Base-by-base conservation (phyloP, 2,888 invertebrate genomes). In the Leucania comma region DNA sequence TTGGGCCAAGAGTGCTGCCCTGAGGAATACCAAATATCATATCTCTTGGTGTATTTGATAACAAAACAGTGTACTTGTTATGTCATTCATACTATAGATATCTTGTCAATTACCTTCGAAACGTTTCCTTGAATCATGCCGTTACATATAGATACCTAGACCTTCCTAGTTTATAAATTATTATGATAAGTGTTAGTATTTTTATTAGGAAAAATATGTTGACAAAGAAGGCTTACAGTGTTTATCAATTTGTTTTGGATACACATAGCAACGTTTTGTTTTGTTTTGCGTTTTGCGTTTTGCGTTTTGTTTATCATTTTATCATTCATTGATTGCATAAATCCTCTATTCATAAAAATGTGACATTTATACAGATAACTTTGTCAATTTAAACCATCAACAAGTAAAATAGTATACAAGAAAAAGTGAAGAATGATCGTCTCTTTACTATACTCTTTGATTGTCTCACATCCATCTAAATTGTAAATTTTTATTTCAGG, bases 401-500 rank as follows among this genome's bases (percentile, higher is more conserved):
- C 12, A 20, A 26, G 14, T 38, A 3, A 9, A 35, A 6, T 38
- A 24, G 56, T 29, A 38, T 29, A 32, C 17, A 26, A 9, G 26
- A 26, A 20, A 26, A 20, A 20, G 9, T 48, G 6, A 48, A 9
- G 8, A n/a, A n/a, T 46, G 46, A 20, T 46, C 6, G 17, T 48
- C 20, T 48, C 2, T n/a, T 29, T 4, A 29, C n/a, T n/a, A n/a
- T n/a, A n/a, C n/a, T n/a, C n/a, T n/a, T n/a, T n/a, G n/a, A n/a
- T n/a, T 42, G 14, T 46, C 20, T 46, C 1, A 46, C 20, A 46
- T 20, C 8, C 46, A 38, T 38, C 14, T 38, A 14, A 14, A 38
- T 38, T 4, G 17, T 42, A 4, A 20, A 68, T 38, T 78, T 62
- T 75, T 3, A 65, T 91, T 88, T 10, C 86, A 94, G 92, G 92